A percentile compares a stretch with the other conserved stretches of the same genome.
These are phyloP conservation scores for Hozukius guyotensis DNA, from an alignment of 2,797 vertebrate genomes.

Conservation along the genomic window DNA sequence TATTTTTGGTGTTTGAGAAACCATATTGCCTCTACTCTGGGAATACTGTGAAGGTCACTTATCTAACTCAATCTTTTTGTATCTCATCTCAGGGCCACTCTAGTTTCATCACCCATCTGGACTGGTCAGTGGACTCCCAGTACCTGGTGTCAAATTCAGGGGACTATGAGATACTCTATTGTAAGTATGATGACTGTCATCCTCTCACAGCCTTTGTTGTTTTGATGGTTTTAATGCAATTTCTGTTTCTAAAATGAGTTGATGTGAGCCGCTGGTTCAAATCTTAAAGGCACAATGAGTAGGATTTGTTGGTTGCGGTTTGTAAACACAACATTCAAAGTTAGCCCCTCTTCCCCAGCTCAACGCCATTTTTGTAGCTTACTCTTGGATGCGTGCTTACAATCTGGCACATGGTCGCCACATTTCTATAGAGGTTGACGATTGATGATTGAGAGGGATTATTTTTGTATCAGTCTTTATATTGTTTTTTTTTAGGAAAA, in stretches of 20 bases:
- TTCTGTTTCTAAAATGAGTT: not conserved
- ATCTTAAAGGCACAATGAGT: not conserved
- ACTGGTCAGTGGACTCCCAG: conserved; percentile 97
- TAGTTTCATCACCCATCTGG: conserved; percentile 98
- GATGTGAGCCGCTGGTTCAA: not conserved
- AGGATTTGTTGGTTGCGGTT: not conserved
- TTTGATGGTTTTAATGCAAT: not conserved
- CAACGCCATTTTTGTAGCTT: too few relatives aligned
- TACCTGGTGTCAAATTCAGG: conserved; percentile 98
- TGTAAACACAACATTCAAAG: not conserved
- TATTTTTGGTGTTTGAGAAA: conserved; percentile 14
- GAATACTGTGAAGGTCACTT: not conserved
- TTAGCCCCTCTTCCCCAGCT: not conserved
- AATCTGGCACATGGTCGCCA: too few relatives aligned
- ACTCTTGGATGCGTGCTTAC: too few relatives aligned
- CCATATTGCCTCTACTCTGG: not conserved
- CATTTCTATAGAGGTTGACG: not conserved
- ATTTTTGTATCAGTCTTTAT: too few relatives aligned
- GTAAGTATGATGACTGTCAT: conserved; percentile 83
- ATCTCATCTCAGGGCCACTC: conserved; percentile 91
- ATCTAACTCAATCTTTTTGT: conserved; percentile 1
- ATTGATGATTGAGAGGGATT: not conserved
- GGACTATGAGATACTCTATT: conserved; percentile 98
- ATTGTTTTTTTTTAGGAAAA: too few relatives aligned
- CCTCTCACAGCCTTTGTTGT: not conserved